Base-by-base conservation (phyloP, 2,113 vertebrate genomes). In the Chlorodrepanis virens region DNA sequence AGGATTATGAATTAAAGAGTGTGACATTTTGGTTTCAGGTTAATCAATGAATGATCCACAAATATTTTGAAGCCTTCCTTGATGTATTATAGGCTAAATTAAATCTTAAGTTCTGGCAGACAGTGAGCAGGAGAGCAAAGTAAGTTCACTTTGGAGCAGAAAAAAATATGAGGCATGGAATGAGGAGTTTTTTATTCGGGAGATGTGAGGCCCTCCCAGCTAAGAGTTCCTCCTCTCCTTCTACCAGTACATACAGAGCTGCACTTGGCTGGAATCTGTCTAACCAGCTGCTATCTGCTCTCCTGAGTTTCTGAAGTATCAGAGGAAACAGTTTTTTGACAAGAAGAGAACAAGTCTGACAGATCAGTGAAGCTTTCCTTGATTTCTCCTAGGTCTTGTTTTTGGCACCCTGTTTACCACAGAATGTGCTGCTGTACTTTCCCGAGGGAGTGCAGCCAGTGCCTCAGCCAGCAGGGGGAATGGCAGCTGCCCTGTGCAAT, bases 21-120 rank as follows among this genome's bases (percentile, higher is more conserved):
- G 61, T 91, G 70, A 75, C 87, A 74, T 96, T 92, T 93, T 56
- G 57, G 52, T 89, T 96, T 95, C 74, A 86, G 70, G 50, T 82
- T 77, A 95, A 93, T 96, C 75, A 70, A 44, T 83, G 68, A 84
- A 72, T 10, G 24, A 47, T 91, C 93, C 50, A 68, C 84, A 96
- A 96, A 89, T 79, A 93, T 84, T 95, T 68, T 75, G 68, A 72
- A 94, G 27, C 24, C 10, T 37, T 82, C 21, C 81, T 88, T 90
- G 27, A 80, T 69, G 45, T 81, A 40, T 89, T 79, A 75, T 19
- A 49, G 23, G 18, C 12, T 56, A 86, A 90, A 95, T 83, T 54
- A 91, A 79, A 75, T 89, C 23, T 57, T 61, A 61, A 35, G 19
- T 65, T 89, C 67, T 87, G 81, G 44, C 27, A 93, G 60, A 78